Percentiles rank a stretch among this genome's conserved stretches.
phyloP scores from a whole-genome alignment of 2,888 invertebrate genomes.

The Helleia helle region DNA sequence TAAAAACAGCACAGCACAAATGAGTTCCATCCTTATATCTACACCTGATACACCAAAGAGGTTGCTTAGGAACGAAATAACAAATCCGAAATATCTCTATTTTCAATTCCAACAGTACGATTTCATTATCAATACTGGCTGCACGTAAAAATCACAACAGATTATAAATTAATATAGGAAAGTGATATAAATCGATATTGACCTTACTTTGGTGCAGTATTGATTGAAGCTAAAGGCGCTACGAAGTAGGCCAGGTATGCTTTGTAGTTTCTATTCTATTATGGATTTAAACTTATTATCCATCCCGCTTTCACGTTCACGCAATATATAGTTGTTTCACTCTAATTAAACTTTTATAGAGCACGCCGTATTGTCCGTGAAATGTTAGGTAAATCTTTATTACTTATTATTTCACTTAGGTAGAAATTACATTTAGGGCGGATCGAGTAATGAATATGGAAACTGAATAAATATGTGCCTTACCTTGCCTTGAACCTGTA shows the following conservation, averaged over 20 bases:
- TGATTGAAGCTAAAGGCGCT: conserved; percentile 32
- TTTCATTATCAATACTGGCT: conserved; percentile 21
- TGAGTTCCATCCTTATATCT: conserved; percentile 16
- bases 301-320: neutral
- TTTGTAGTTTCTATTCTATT: conserved; percentile 28
- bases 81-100: conserved; percentile 31
- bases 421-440: too few species aligned
- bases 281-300: conserved; percentile 13
- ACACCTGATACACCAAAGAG: conserved; percentile 21
- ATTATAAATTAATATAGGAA: neutral
- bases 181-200: conserved; percentile 22
- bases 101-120: conserved; percentile 27
- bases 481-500: too few species aligned
- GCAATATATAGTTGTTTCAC: neutral
- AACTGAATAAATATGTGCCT: too few species aligned
- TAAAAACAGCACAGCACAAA: too few species aligned
- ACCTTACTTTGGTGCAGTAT: conserved; percentile 53
- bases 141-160: conserved; percentile 28
- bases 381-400: neutral
- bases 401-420: neutral
- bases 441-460: too few species aligned
- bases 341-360: conserved; percentile 1
- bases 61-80: conserved; percentile 53
- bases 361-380: neutral
- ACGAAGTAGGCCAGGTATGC: conserved; percentile 39